Evolutionary conservation across 1,140 invertebrate genomes (phyloP).

Genomic region (Apis cerana): DNA sequence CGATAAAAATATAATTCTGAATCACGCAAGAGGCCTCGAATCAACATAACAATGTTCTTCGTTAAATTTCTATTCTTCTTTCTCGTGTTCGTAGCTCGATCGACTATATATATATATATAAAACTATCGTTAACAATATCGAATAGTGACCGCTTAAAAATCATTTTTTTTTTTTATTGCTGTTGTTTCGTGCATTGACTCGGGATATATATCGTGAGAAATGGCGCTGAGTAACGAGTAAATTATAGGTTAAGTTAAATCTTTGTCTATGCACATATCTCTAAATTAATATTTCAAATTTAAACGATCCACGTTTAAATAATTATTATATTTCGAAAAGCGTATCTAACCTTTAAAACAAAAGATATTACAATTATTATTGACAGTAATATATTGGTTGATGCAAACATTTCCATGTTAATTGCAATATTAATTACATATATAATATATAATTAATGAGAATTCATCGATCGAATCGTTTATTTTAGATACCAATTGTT

Average conservation of each 20-base stretch:
- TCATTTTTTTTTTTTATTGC: slow-evolving; percentile 60
- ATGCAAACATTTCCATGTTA: background rate
- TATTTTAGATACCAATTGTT: background rate
- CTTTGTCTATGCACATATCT: background rate
- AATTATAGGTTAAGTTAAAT: background rate
- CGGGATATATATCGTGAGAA: slow-evolving; percentile 43
- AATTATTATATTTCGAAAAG: background rate
- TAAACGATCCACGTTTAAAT: background rate
- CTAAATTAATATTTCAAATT: background rate
- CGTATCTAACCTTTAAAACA: background rate
- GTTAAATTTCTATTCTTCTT: slow-evolving; percentile 13
- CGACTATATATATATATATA: slow-evolving; percentile 3
- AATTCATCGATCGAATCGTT: background rate
- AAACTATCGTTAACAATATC: slow-evolving; percentile 60
- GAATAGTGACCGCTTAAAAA: slow-evolving; percentile 36
- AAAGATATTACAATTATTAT: background rate
- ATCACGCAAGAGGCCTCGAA: no score
- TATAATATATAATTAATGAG: no score
- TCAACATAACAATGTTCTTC: background rate
- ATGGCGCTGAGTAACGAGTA: slow-evolving; percentile 55
- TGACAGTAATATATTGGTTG: background rate
- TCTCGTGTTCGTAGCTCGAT: slow-evolving; percentile 38
- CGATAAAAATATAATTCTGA: background rate
- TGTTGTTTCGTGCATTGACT: slow-evolving; percentile 70
- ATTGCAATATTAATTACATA: no score